Conservation (phyloP, 2,888 invertebrate species). For the Metellina segmentata region DNA sequence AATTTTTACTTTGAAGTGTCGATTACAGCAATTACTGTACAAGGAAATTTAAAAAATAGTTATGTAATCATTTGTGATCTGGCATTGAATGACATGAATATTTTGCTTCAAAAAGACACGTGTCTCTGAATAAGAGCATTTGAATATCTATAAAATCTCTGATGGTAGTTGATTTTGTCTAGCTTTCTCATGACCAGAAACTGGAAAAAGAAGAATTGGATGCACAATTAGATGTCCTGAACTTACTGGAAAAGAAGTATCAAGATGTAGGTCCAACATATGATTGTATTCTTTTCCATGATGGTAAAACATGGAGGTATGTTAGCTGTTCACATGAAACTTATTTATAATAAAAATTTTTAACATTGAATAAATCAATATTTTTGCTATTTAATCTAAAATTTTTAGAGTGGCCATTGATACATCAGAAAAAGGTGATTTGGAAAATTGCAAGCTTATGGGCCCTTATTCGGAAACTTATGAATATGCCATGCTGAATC, state of each 20-base stretch:
- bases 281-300: slow-evolving; percentile 96
- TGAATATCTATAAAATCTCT: background rate
- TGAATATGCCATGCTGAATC: slow-evolving; percentile 89
- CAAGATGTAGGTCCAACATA: slow-evolving; percentile 92
- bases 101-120: background rate
- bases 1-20: too few species aligned
- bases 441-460: slow-evolving; percentile 88
- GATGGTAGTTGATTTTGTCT: background rate
- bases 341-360: background rate
- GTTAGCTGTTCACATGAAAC: too few species aligned
- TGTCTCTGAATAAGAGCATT: background rate
- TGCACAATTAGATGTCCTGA: slow-evolving; percentile 90
- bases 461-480: slow-evolving; percentile 91
- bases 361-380: background rate
- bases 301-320: slow-evolving; percentile 93
- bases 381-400: background rate
- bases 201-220: slow-evolving; percentile 93
- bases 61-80: too few species aligned
- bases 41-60: too few species aligned
- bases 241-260: slow-evolving; percentile 92
- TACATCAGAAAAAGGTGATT: slow-evolving; percentile 90
- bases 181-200: slow-evolving; percentile 85
- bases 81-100: too few species aligned
- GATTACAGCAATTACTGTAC: too few species aligned
- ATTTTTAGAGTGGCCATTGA: slow-evolving; percentile 88